A percentile compares a stretch with the other conserved stretches of the same genome.
phyloP scores from a whole-genome alignment of 2,797 vertebrate species.

The Aselliscus stoliczkanus region DNA sequence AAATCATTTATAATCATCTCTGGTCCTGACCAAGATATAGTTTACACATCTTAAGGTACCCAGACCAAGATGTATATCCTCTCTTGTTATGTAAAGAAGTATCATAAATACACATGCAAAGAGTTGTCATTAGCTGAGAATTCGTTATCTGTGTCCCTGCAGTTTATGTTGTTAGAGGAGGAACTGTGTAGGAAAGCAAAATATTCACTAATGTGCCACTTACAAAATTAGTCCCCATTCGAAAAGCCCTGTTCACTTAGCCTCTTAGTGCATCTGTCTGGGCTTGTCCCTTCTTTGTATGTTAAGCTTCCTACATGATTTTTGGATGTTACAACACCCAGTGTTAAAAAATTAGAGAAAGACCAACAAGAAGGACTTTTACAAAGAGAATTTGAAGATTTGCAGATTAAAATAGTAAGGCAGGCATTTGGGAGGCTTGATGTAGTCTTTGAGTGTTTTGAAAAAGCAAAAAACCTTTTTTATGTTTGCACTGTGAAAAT shows the following conservation, averaged over 20 bases:
- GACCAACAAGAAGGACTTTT: background rate
- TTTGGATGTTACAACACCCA: background rate
- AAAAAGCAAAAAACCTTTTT: background rate
- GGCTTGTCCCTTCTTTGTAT: background rate
- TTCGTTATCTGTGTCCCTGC: background rate
- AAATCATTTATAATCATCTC: background rate
- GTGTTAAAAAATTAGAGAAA: background rate
- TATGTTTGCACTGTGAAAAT: background rate
- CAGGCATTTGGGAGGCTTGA: background rate
- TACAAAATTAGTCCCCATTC: background rate
- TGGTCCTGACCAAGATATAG: background rate
- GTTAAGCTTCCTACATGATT: background rate
- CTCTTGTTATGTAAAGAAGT: background rate
- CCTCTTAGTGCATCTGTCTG: background rate
- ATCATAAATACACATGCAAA: background rate
- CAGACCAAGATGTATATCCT: background rate
- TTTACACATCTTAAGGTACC: background rate
- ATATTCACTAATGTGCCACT: background rate
- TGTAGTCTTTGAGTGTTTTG: background rate
- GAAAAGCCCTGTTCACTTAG: background rate
- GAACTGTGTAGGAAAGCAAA: background rate
- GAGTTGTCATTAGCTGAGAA: background rate
- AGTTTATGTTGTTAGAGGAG: background rate
- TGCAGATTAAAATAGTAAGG: background rate
- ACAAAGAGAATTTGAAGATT: conserved; percentile 5